Evolutionary conservation across 2,113 vertebrate species (phyloP), one percentile per base, ranked within the genome.

Genomic region (Muntiacus reevesi): DNA sequence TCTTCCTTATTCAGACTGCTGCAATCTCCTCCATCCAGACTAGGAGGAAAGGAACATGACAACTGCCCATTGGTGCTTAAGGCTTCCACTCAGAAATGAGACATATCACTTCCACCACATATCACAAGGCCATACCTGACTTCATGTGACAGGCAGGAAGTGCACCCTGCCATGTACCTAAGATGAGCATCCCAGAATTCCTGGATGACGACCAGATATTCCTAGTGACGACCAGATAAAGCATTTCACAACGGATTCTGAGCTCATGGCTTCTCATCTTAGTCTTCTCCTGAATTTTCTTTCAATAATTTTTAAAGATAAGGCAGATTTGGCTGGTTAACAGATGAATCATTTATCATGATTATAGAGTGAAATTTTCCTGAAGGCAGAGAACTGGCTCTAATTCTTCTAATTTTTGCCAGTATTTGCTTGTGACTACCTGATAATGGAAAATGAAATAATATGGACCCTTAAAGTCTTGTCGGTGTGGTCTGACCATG

Each of bases 271-370:
- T 33, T 89, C 59, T 85, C n/a, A n/a, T 28, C n/a, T 92, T 2
- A 76, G 71, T 78, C 33, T 62, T 79, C 13, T 87, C 62, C 78
- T 83, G 79, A 78, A 76, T 92, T 67, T 92, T 14, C 19, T 59
- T 90, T 94, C 47, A 76, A 45, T 78, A 55, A 86, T 59, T 94
- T 93, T 91, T 91, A 95, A 85, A 62, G 67, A 30, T 88, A 76
- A 40, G 47, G 62, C 57, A 57, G 15, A 87, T 86, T 54, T 67
- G n/a, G 7, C 89, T 89, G 78, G 23, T 76, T 62, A 93, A 40
- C 57, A 91, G n/a, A 94, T 50, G 47, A 87, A 27, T 28, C 27
- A 62, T 86, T 96, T 59, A 64, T 47, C 57, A 78, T 47, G 19
- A 78, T 83, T 84, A 36, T 36, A 43, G 52, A 94, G 57, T 60